Conservation (phyloP, 2,113 vertebrate genomes). For the Pyxicephalus adspersus region DNA sequence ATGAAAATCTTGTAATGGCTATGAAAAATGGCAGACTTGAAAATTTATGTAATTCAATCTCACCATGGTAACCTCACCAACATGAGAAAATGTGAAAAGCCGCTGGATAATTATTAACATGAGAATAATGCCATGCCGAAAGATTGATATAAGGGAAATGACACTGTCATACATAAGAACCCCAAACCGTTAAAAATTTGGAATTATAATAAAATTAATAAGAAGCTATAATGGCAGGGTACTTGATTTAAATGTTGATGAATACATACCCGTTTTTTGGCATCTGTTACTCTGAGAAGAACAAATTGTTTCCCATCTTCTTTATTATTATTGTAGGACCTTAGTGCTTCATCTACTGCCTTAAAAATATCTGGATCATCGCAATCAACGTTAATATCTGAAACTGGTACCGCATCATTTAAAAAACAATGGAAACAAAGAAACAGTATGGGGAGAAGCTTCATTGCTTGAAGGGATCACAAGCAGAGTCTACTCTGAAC, state of each 20-base stretch:
- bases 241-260: background rate
- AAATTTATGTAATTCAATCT: too few species aligned
- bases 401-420: constrained; percentile 48
- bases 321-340: constrained; percentile 61
- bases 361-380: constrained; percentile 68
- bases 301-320: constrained; percentile 66
- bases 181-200: too few species aligned
- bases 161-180: too few species aligned
- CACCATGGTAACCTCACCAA: too few species aligned
- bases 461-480: constrained; percentile 61
- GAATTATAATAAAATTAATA: too few species aligned
- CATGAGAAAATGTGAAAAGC: too few species aligned
- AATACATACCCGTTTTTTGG: constrained; percentile 65
- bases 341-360: constrained; percentile 68
- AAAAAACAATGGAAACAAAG: constrained; percentile 66
- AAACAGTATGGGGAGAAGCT: constrained; percentile 59
- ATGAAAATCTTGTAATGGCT: too few species aligned
- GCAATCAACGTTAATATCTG: constrained; percentile 57
- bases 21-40: too few species aligned
- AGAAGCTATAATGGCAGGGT: background rate
- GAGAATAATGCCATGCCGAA: too few species aligned
- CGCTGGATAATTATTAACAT: too few species aligned
- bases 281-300: constrained; percentile 66
- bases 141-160: too few species aligned
- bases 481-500: background rate